Evolutionary conservation across 2,888 invertebrate genomes (phyloP).

Genomic region (Zygothrica quintamaculata): DNA sequence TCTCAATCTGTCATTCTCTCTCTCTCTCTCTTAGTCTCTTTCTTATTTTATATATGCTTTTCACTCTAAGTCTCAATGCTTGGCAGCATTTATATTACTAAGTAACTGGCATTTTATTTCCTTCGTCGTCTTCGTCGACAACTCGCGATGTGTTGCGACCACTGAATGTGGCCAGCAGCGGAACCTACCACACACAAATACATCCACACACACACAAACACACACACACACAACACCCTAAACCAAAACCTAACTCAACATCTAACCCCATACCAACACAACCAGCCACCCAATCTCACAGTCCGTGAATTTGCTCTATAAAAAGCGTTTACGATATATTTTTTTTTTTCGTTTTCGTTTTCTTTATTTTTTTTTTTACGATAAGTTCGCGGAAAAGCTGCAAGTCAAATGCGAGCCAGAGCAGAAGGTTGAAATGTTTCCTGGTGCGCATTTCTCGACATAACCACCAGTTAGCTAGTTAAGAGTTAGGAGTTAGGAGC

Average conservation of each 20-base stretch:
- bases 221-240: neutral
- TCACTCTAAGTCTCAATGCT: slow-evolving; percentile 16
- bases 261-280: slow-evolving; percentile 3
- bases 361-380: no score
- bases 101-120: slow-evolving; percentile 74
- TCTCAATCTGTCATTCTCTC: neutral
- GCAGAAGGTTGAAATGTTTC: slow-evolving; percentile 64
- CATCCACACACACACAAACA: neutral
- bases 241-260: slow-evolving; percentile 16
- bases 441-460: slow-evolving; percentile 60
- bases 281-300: slow-evolving; percentile 27
- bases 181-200: slow-evolving; percentile 10
- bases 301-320: slow-evolving; percentile 52
- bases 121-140: slow-evolving; percentile 27
- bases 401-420: slow-evolving; percentile 69
- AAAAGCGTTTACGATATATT: slow-evolving; percentile 68
- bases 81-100: slow-evolving; percentile 64
- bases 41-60: slow-evolving; percentile 7
- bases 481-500: slow-evolving; percentile 6
- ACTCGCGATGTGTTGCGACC: slow-evolving; percentile 58
- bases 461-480: slow-evolving; percentile 37
- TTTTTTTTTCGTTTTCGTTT: no score
- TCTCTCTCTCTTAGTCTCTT: neutral
- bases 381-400: slow-evolving; percentile 60
- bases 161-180: slow-evolving; percentile 37